Base-by-base conservation (phyloP, 2,113 vertebrate genomes). In the Sylvietta virens region DNA sequence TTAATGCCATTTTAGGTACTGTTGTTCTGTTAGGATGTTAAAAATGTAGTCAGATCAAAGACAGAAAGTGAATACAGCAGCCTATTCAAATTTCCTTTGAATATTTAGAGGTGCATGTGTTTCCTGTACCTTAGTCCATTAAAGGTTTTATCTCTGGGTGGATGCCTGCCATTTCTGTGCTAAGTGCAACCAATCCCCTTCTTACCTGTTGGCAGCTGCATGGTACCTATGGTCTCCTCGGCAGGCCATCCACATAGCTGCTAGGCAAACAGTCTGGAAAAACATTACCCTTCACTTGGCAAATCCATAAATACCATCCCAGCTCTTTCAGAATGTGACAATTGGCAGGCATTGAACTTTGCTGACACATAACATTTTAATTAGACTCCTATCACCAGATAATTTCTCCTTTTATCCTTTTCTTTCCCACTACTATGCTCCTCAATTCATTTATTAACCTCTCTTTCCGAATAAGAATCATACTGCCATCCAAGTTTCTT, bases 201-300 rank as follows among this genome's bases (percentile, higher is more conserved):
- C 66, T 61, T 24, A 24, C 27, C 7, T 57, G 3, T 12, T 48
- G 37, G n/a, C 37, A 40, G 31, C 22, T 40, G 13, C 5, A 1
- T 24, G 40, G 21, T 42, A 33, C 19, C 47, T 65, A 1, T 13
- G 26, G 10, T 78, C 27, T 73, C 27, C 24, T 50, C 22, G 64
- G 35, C 31, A 51, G 39, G 7, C 31, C 0, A 0, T 27, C 14
- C 18, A 20, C 0, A 0, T 21, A 45, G 18, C 27, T 47, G 18
- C 10, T 50, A 15, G 44, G 33, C 57, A 30, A 76, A 30, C 0
- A 2, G 10, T 58, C 30, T 76, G 14, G 14, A 44, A 45, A 48
- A 72, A 28, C 21, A 33, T 23, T 51, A 39, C 7, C 2, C 16
- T 72, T 50, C n/a, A 18, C 45, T 72, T 80, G 24, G 7, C 14